Base-by-base conservation (phyloP, 2,888 invertebrate genomes). In the Phymatocera aterrima region DNA sequence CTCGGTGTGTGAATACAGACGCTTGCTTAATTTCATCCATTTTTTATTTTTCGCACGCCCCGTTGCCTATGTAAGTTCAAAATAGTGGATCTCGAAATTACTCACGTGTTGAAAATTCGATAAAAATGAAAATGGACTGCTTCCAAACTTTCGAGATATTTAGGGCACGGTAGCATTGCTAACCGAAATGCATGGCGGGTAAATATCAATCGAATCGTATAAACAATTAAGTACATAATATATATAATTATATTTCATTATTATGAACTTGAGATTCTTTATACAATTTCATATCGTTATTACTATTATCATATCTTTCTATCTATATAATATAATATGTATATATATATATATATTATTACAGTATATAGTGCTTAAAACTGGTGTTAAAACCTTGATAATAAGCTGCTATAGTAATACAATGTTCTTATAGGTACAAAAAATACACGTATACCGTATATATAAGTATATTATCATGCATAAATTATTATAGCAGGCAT, bases 251-350 rank as follows among this genome's bases (percentile, higher is more conserved):
- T 72, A 68, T 72, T 72, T 72, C 34, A 31, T 48, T 51, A 48
- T 48, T 72, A 72, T 48, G 48, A 72, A 72, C 72, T 72, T 72
- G 72, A 77, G 24, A 77, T 81, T 79, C 60, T 81, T 78, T 81
- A 80, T 80, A 81, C 80, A 80, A 79, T 51, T 81, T 78, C 77
- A 80, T 65, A 79, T 80, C n/a, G n/a, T n/a, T n/a, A n/a, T n/a
- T n/a, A n/a, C n/a, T 81, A 80, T 43, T 10, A 43, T 43, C n/a
- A 43, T 64, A 64, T 80, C 79, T 79, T 81, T 75, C 78, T 81
- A 80, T 61, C 80, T 78, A 75, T 80, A 75, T 77, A n/a, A n/a
- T n/a, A n/a, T n/a, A n/a, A n/a, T n/a, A 79, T 77, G 74, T 48
- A 60, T 79, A 8, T 46, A n/a, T n/a, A 46, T 54, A 57, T 61